Evolutionary conservation across 2,113 vertebrate genomes (phyloP), one percentile per base, ranked within the genome.

Genomic region (Agelaius phoeniceus): DNA sequence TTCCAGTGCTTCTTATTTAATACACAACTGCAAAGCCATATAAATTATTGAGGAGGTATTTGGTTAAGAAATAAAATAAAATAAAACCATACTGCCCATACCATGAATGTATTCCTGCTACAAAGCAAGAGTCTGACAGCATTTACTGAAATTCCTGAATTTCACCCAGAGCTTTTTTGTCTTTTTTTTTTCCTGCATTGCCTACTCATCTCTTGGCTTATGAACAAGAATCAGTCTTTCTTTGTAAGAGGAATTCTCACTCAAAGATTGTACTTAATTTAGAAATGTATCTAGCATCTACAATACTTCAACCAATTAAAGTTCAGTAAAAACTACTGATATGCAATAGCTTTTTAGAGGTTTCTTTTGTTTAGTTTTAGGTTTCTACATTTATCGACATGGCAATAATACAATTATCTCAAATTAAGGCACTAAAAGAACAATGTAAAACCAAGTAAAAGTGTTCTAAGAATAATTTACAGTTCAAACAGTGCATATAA

Each of bases 391-490:
- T 98, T 98, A 98, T 93, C 90, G 81, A 98, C 98, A 98, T 98
- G 98, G 99, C 99, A 99, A 98, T 99, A 99, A 98, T 98, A 99
- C 97, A 98, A 98, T 98, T 98, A 98, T 98, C 97, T 98, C 98
- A 99, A 98, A 97, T 98, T 99, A 99, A 99, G 99, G 99, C 99
- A 99, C 99, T 98, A 99, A 99, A 98, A 98, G 98, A 98, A 98
- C 98, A 97, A 98, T 94, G 97, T 98, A 99, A 99, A 98, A 98
- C 98, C 98, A 98, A 98, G 98, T 98, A 98, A 97, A 98, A 99
- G 99, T 99, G 98, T 99, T 99, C 98, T 99, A 99, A 98, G 98
- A 99, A 99, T 99, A 99, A 99, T 99, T 99, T 99, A 99, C 98
- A 99, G 98, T 99, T 99, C 98, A 99, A 99, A 99, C 99, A 99